Evolutionary conservation across 2,888 invertebrate genomes (phyloP).

Genomic region (Tryphoninae sp.): DNA sequence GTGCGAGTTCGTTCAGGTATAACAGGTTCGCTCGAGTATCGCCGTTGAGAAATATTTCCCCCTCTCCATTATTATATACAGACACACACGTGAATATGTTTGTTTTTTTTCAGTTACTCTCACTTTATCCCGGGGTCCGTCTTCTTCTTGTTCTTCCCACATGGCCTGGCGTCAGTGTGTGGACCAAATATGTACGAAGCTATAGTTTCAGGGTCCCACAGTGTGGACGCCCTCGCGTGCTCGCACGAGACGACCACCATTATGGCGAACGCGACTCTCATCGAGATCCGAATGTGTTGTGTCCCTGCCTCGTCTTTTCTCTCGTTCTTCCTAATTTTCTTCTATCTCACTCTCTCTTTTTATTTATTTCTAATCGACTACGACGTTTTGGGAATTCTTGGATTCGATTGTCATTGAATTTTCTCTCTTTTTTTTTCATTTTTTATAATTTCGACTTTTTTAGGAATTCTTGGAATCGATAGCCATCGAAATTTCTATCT

Average conservation of each 20-base stretch:
- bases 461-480: too few relatives aligned
- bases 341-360: background rate
- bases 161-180: slow-evolving; percentile 20
- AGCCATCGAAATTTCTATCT: background rate
- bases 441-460: too few relatives aligned
- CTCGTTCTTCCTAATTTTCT: background rate
- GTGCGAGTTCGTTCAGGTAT: slow-evolving; percentile 76
- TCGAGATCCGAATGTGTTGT: slow-evolving; percentile 27
- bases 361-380: slow-evolving; percentile 23
- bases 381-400: slow-evolving; percentile 57
- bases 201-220: slow-evolving; percentile 34
- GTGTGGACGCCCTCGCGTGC: slow-evolving; percentile 65
- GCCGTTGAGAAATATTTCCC: slow-evolving; percentile 72
- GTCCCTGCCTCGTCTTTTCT: background rate
- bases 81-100: slow-evolving; percentile 18
- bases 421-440: background rate
- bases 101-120: slow-evolving; percentile 49
- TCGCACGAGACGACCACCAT: slow-evolving; percentile 64
- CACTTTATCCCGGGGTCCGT: slow-evolving; percentile 38
- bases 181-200: slow-evolving; percentile 24
- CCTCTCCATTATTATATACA: slow-evolving; percentile 26
- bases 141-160: slow-evolving; percentile 32
- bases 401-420: slow-evolving; percentile 55
- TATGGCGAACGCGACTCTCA: slow-evolving; percentile 65
- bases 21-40: slow-evolving; percentile 76